Conservation (phyloP, 2,888 invertebrate species). For the Lasioglossum figueresi region DNA sequence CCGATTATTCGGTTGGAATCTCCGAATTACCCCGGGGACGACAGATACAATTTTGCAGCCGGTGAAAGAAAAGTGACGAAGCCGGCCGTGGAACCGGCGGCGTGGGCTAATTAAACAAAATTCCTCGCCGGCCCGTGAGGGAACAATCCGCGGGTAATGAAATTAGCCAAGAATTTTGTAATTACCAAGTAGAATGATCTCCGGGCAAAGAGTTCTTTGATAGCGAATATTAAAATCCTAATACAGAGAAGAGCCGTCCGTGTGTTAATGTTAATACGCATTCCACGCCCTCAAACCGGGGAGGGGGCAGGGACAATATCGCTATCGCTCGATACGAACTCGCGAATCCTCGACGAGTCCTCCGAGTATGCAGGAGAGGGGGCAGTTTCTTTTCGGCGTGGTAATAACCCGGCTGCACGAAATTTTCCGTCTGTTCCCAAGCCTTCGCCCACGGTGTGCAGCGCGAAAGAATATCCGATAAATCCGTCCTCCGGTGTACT, state of each 20-base stretch:
- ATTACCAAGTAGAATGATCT: slow-evolving; percentile 32
- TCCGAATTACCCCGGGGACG: neutral
- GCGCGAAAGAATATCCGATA: slow-evolving; percentile 67
- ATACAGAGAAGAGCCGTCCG: neutral
- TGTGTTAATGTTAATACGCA: slow-evolving; percentile 18
- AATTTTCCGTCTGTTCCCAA: slow-evolving; percentile 40
- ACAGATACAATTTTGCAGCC: neutral
- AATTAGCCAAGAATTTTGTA: slow-evolving; percentile 52
- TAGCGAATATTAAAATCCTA: slow-evolving; percentile 36
- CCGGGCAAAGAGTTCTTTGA: slow-evolving; percentile 28
- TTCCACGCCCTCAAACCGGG: neutral
- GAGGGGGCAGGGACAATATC: neutral
- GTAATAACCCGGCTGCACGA: slow-evolving; percentile 45
- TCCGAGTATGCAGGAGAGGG: neutral
- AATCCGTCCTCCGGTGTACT: slow-evolving; percentile 66
- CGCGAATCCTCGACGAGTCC: slow-evolving; percentile 21
- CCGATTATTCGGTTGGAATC: neutral
- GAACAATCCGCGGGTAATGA: slow-evolving; percentile 38
- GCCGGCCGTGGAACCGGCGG: neutral
- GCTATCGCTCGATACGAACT: neutral
- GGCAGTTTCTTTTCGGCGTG: slow-evolving; percentile 12
- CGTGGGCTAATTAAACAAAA: slow-evolving; percentile 51
- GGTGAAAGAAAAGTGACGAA: neutral
- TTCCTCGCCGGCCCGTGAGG: slow-evolving; percentile 18
- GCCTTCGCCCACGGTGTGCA: slow-evolving; percentile 13